Base-by-base conservation (phyloP, 2,113 vertebrate species). In the Spea multiplicata region DNA sequence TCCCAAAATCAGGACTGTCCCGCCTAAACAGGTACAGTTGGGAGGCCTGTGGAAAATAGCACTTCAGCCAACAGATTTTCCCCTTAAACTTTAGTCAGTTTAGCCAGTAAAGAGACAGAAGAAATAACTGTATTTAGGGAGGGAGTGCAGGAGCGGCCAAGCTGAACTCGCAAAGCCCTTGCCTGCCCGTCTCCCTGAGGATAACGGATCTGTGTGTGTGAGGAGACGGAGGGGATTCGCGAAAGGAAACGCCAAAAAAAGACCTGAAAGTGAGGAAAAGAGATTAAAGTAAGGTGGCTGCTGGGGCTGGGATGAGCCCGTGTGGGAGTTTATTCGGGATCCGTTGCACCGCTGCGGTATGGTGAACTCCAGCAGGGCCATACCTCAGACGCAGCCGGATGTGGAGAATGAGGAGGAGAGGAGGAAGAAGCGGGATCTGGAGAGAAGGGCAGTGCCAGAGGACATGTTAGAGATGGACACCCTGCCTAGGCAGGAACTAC, bases 401-500 rank as follows among this genome's bases (percentile, higher is more conserved):
- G 85, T 86, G 80, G 87, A 90, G 78, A 85, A 87, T 57, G 87
- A 89, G 87, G 86, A 85, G 76, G 87, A 17, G 61, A 67, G 49
- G 44, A 66, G 30, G 44, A 71, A 53, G 16, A 30, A 44, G 12
- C 30, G 30, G 30, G 61, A 76, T 5, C 67, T 57, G 44, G 59
- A 75, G 67, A 77, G 57, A 45, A 74, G 44, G 55, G 59, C 68
- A 45, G 57, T 9, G 30, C 14, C 57, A 2, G 61, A 65, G 59
- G 64, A n/a, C 6, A 73, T 80, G 70, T 10, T 80, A 17, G 77
- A 80, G 12, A 66, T 80, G 77, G 62, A 73, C 8, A 57, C 70
- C 8, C 76, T 89, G 61, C 47, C 84, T 83, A 83, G 16, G 85
- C 88, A 61, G 82, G 86, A 50, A 81, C 82, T 50, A 84, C 85